A percentile compares a stretch with the other conserved stretches of the same genome.
These are phyloP conservation scores for Phenganax marumi DNA, from an alignment of 92 coral and sea anemone genomes.

Conservation along the genomic window DNA sequence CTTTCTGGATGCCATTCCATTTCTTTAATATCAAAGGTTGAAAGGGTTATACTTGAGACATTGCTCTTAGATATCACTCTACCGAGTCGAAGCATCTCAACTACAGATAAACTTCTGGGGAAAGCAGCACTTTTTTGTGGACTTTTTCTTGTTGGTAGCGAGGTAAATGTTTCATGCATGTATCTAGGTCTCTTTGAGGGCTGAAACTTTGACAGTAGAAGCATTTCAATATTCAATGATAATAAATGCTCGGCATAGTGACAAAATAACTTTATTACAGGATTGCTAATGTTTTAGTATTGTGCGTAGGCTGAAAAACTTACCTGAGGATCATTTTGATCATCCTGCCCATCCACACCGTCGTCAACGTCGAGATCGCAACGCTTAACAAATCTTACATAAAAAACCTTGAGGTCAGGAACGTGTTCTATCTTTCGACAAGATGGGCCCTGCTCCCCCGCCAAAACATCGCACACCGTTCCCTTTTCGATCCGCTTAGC, in stretches of 20 bases:
- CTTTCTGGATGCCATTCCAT: slow-evolving; percentile 63
- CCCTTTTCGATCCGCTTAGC: slow-evolving; percentile 18
- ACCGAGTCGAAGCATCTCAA: slow-evolving; percentile 36
- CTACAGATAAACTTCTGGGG: slow-evolving; percentile 28
- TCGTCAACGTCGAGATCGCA: slow-evolving; percentile 38
- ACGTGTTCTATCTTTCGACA: slow-evolving; percentile 46
- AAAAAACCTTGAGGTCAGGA: slow-evolving; percentile 47
- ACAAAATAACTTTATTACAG: no score
- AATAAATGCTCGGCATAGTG: no score
- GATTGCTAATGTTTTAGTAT: no score
- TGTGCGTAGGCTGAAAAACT: no score
- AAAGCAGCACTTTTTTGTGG: neutral
- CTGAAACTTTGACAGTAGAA: no score
- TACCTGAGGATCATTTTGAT: neutral
- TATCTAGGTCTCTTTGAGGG: neutral
- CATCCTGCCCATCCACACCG: slow-evolving; percentile 36
- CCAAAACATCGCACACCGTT: slow-evolving; percentile 55
- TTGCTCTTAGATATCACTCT: neutral
- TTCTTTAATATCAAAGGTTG: slow-evolving; percentile 46
- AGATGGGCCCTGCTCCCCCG: slow-evolving; percentile 55
- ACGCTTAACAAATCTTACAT: slow-evolving; percentile 46
- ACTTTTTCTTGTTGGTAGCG: slow-evolving; percentile 14
- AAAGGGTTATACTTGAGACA: neutral
- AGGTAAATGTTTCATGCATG: neutral
- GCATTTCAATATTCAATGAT: no score